These are phyloP conservation scores for Helobdella robusta DNA, from an alignment of 2,888 invertebrate species.

Conservation along the genomic window DNA sequence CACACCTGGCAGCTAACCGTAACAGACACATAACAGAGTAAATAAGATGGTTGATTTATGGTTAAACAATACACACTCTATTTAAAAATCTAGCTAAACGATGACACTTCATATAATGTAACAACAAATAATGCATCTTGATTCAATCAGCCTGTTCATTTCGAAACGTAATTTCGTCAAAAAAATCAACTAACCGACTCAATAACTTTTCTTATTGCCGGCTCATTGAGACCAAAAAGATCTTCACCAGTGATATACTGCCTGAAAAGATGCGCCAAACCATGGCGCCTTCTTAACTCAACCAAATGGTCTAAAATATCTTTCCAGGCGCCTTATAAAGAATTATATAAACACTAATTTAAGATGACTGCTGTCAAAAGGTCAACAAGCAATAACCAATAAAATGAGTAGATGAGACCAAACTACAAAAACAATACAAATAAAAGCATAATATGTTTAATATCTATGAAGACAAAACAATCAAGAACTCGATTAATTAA, in stretches of 20 bases:
- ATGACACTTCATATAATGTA: too few species aligned
- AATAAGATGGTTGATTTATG: too few species aligned
- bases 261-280: constrained; percentile 76
- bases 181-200: constrained; percentile 60
- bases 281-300: constrained; percentile 62
- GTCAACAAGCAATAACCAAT: neutral
- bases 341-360: neutral
- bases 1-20: constrained; percentile 70
- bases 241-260: constrained; percentile 88
- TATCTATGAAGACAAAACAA: neutral
- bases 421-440: neutral
- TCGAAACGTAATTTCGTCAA: too few species aligned
- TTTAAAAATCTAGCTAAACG: too few species aligned
- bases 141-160: too few species aligned
- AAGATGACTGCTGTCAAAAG: neutral
- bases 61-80: too few species aligned
- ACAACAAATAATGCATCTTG: too few species aligned
- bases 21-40: neutral
- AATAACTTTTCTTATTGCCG: constrained; percentile 81
- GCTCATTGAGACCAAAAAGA: constrained; percentile 89
- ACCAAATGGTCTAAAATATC: constrained; percentile 72
- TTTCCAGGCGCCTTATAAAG: constrained; percentile 63
- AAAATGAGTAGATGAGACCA: too few species aligned
- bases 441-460: neutral
- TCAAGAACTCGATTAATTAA: constrained; percentile 37